A percentile compares a stretch with the other conserved stretches of the same genome.
phyloP scores from a whole-genome alignment of 2,888 invertebrate species.

The Scotopteryx bipunctaria region DNA sequence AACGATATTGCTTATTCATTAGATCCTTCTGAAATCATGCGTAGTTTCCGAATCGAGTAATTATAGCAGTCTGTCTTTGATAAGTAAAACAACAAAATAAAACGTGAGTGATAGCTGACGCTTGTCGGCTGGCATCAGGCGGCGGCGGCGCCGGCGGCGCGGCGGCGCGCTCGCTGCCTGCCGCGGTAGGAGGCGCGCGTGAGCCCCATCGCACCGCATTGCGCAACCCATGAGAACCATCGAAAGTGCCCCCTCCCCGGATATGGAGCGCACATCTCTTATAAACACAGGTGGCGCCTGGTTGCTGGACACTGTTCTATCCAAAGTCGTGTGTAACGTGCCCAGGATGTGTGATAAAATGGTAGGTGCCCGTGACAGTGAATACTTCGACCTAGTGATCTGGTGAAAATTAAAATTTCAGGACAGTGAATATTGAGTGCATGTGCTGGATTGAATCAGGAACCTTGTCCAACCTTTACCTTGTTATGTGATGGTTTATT shows the following conservation, averaged over 20 bases:
- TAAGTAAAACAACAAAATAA: neutral
- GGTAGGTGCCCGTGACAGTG: constrained; percentile 66
- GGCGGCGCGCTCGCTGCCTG: constrained; percentile 27
- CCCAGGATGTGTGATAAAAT: constrained; percentile 76
- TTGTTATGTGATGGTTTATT: constrained; percentile 41
- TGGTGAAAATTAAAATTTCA: constrained; percentile 44
- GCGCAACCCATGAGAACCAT: constrained; percentile 77
- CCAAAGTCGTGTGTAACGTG: constrained; percentile 63
- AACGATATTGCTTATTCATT: too few relatives aligned
- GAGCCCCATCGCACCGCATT: constrained; percentile 69
- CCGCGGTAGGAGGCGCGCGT: constrained; percentile 60
- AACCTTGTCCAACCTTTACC: neutral
- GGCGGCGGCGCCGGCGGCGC: constrained; percentile 24
- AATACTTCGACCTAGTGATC: constrained; percentile 53
- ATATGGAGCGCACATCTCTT: constrained; percentile 76
- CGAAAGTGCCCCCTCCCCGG: constrained; percentile 81
- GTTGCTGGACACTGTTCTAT: constrained; percentile 74
- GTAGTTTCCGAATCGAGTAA: too few relatives aligned
- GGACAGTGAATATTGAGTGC: constrained; percentile 35
- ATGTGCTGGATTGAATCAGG: constrained; percentile 16
- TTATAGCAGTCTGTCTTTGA: too few relatives aligned
- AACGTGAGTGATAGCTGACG: constrained; percentile 13
- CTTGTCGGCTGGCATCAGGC: constrained; percentile 47
- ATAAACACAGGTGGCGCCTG: constrained; percentile 78
- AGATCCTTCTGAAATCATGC: too few relatives aligned